phyloP scores from a whole-genome alignment of 2,888 invertebrate genomes.

The Heliconius aoede region DNA sequence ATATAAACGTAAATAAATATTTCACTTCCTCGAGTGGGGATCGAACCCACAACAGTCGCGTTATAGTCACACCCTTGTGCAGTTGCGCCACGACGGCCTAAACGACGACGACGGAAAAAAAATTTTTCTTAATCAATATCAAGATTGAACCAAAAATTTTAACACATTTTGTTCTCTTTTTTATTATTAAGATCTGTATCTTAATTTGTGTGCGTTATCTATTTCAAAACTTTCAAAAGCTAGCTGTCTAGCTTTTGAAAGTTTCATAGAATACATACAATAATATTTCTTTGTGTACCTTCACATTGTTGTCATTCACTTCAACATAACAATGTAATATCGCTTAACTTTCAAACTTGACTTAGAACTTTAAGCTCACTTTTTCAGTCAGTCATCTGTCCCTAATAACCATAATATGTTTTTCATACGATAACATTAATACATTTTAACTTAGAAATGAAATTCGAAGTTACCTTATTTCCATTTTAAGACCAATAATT shows the following conservation, averaged over 20 bases:
- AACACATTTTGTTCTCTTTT: too few species aligned
- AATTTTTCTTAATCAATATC: too few species aligned
- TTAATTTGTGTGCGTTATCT: too few species aligned
- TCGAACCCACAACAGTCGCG: too few species aligned
- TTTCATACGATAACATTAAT: slow-evolving; percentile 12
- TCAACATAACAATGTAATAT: slow-evolving; percentile 6
- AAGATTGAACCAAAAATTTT: too few species aligned
- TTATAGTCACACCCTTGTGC: too few species aligned
- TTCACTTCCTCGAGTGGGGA: too few species aligned
- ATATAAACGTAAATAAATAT: too few species aligned
- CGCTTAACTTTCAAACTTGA: not conserved
- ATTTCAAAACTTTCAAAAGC: too few species aligned
- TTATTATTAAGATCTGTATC: too few species aligned
- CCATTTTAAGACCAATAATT: slow-evolving; percentile 19
- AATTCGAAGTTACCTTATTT: slow-evolving; percentile 7
- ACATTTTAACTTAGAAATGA: slow-evolving; percentile 3
- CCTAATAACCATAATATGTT: not conserved
- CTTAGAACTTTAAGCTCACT: not conserved
- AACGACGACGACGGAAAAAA: too few species aligned
- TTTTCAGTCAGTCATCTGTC: not conserved
- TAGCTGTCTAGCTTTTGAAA: not conserved
- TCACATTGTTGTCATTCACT: not conserved
- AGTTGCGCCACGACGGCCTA: too few species aligned
- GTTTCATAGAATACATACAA: not conserved
- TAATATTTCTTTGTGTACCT: not conserved